A percentile compares a stretch with the other conserved stretches of the same genome.
phyloP scores from a whole-genome alignment of 2,113 vertebrate genomes.

The Coracopsis vasa region DNA sequence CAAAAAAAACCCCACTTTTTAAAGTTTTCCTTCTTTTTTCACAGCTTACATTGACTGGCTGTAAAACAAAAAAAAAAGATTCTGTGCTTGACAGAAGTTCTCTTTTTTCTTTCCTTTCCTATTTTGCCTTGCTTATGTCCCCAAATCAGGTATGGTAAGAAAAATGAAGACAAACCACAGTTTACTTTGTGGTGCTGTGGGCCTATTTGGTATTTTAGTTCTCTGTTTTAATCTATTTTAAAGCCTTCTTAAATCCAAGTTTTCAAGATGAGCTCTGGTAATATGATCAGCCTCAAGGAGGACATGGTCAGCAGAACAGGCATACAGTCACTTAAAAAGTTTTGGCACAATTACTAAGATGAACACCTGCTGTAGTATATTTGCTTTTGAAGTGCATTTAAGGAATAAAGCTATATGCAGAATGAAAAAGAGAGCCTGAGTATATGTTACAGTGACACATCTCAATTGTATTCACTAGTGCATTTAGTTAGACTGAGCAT shows the following conservation, averaged over 20 bases:
- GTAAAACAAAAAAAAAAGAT: neutral
- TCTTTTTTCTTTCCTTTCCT: neutral
- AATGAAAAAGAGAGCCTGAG: neutral
- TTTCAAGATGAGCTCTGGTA: neutral
- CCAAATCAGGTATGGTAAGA: neutral
- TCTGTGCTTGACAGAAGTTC: neutral
- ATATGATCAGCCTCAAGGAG: neutral
- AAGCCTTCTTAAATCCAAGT: neutral
- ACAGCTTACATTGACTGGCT: rapidly evolving
- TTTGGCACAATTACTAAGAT: neutral
- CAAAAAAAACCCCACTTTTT: neutral
- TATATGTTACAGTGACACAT: neutral
- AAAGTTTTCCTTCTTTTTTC: neutral
- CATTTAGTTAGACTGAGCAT: neutral
- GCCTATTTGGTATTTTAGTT: neutral
- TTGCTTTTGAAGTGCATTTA: neutral
- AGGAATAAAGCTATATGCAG: neutral
- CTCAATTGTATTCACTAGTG: neutral
- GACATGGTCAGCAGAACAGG: neutral
- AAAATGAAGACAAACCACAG: rapidly evolving
- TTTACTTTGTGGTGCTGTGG: neutral
- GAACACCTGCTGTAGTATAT: neutral
- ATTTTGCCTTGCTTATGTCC: neutral
- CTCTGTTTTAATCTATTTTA: neutral
- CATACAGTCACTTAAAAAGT: neutral